Conservation (phyloP, 2,888 invertebrate genomes). For the Drosophila borealis region DNA sequence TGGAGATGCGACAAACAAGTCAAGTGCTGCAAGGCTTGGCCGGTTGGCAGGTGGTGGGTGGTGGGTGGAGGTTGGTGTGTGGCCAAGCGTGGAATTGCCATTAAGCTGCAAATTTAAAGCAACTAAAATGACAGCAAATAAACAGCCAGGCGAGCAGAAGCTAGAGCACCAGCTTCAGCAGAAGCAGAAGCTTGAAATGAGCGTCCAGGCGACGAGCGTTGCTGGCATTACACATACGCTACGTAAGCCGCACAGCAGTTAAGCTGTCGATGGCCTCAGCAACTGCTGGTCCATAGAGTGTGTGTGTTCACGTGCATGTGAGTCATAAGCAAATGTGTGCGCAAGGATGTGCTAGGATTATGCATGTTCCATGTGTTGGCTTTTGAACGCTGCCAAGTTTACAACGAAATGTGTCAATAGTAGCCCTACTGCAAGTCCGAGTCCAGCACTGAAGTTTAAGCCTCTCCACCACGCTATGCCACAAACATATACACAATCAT, state of each 20-base stretch:
- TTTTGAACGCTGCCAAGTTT: conserved; percentile 70
- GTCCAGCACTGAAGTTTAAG: conserved; percentile 66
- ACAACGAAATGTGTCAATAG: conserved; percentile 78
- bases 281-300: not conserved
- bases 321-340: conserved; percentile 77
- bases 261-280: conserved; percentile 52
- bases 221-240: conserved; percentile 60
- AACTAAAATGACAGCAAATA: conserved; percentile 75
- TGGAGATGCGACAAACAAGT: conserved; percentile 54
- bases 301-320: conserved; percentile 34
- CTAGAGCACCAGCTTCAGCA: conserved; percentile 4
- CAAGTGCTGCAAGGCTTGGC: conserved; percentile 30
- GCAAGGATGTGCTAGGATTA: conserved; percentile 71
- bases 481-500: conserved; percentile 1
- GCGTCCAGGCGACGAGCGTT: not conserved
- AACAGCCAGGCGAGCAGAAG: conserved; percentile 42
- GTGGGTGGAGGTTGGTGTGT: conserved; percentile 22
- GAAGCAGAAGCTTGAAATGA: conserved; percentile 5
- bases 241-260: conserved; percentile 52
- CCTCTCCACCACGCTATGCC: conserved; percentile 44
- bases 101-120: conserved; percentile 80
- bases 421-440: conserved; percentile 38
- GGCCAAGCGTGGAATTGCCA: conserved; percentile 68
- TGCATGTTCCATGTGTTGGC: conserved; percentile 70
- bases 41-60: not conserved